Evolutionary conservation across 2,888 invertebrate species (phyloP), one percentile per base, ranked within the genome.

Genomic region (Eupithecia tripunctaria): DNA sequence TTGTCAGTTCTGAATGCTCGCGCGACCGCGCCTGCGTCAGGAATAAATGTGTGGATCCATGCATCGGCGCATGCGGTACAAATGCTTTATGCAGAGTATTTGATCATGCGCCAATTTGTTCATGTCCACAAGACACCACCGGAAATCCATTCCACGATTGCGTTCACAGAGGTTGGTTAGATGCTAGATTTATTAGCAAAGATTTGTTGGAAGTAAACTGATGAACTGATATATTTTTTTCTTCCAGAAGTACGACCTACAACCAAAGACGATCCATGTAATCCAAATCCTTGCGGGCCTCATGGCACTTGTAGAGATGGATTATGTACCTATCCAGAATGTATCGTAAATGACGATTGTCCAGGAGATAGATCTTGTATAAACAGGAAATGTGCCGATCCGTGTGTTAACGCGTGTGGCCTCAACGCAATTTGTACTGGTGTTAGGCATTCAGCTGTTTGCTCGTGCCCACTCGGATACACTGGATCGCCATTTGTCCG

Each of bases 131-230:
- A 62, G 95, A 95, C 18, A 95, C 96, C 78, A 95, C 96, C 5
- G 98, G 98, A 64, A 97, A 98, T 95, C 97, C 98, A 36, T 97
- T 98, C 89, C 93, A 96, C n/a, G 95, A 95, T 81, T 97, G 97
- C 75, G 81, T 86, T 79, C 76, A 76, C 66, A 85, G 82, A 88
- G 91, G 93, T 91, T 69, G 43, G 70, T 70, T n/a, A n/a, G 32
- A 8, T 29, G 29, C 56, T 25, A 62, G 69, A 25, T 38, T 67
- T 36, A 25, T 59, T 12, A 25, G 4, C 25, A 25, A 25, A 56
- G 14, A 14, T 25, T 21, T 56, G 25, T 56, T 25, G 25, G 56
- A 25, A 14, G 56, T 56, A 1, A 21, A 14, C 3, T 25, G 25
- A 56, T 4, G 25, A 21, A 14, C 12, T 25, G 25, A 25, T 4